Conservation (phyloP, 2,797 vertebrate genomes). For the Brachyalestes nurse region DNA sequence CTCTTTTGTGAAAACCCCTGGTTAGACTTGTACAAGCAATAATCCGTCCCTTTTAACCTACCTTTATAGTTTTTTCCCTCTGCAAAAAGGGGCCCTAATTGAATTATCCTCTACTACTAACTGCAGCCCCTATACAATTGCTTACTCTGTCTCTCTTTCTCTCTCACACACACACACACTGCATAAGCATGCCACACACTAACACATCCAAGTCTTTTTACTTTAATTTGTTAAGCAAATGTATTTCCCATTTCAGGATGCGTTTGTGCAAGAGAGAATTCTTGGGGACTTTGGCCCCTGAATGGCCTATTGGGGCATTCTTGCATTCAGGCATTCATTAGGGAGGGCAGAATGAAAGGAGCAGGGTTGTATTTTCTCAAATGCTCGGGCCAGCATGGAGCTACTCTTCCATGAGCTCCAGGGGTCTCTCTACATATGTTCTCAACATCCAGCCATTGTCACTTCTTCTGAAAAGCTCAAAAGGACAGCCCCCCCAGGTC, state of each 20-base stretch:
- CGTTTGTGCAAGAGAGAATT: conserved; percentile 92
- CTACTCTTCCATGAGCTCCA: conserved; percentile 79
- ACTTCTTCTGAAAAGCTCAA: conserved; percentile 95
- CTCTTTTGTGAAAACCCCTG: conserved; percentile 86
- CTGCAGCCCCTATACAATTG: conserved; percentile 67
- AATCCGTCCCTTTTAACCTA: conserved; percentile 92
- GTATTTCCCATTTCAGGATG: conserved; percentile 96
- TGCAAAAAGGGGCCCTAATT: conserved; percentile 88
- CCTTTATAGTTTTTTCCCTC: conserved; percentile 72
- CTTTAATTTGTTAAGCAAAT: conserved; percentile 99
- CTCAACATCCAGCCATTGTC: conserved; percentile 99
- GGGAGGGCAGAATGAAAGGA: conserved; percentile 92
- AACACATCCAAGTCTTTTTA: conserved; percentile 76
- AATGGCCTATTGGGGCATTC: conserved; percentile 96
- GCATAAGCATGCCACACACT: conserved; percentile 55
- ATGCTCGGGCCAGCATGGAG: conserved; percentile 80
- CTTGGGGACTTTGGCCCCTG: conserved; percentile 91
- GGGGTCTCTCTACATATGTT: conserved; percentile 99
- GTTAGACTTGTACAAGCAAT: conserved; percentile 91
- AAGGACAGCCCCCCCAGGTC: conserved; percentile 74
- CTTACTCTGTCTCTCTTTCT: conserved; percentile 46
- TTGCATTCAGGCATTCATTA: conserved; percentile 98
- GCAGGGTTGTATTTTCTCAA: conserved; percentile 89
- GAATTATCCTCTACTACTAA: conserved; percentile 90
- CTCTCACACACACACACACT: conserved; percentile 49